Base-by-base conservation (phyloP, 2,113 vertebrate genomes). In the Thalassarche chlororhynchos region DNA sequence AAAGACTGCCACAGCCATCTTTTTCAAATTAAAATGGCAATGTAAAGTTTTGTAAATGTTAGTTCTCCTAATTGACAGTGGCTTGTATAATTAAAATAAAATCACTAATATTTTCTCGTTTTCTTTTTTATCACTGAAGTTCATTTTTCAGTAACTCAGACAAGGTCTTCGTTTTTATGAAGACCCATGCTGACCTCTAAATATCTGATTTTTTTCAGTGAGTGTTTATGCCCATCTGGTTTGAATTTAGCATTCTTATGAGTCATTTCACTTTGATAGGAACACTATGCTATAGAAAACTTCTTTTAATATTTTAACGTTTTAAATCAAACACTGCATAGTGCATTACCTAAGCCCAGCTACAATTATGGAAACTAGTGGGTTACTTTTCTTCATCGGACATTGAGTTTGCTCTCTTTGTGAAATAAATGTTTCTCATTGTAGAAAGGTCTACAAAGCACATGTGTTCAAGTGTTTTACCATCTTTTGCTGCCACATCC, bases 181-280 rank as follows among this genome's bases (percentile, higher is more conserved):
- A 98, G 98, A 98, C 98, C 98, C 96, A 95, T 42, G 77, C 88
- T 98, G 98, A 98, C 98, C 98, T 97, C 96, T 94, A 97, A 98
- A 98, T 98, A 98, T 98, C 97, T 96, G 97, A 98, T 95, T 98
- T 98, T 97, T 97, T 96, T 90, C 95, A 94, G 97, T 96, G 97
- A 98, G 96, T 98, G 97, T 98, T 98, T 98, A 97, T 98, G 97
- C 98, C 98, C 98, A 99, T 99, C 98, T 99, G 98, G 98, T 98
- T 99, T 98, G 98, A 98, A 98, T 98, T 98, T 98, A 98, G 92
- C 95, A 97, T 98, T 98, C 98, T 98, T 98, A 98, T 99, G 98
- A 99, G 98, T 98, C 98, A 99, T 98, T 98, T 98, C 98, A 97
- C 98, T 98, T 98, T 98, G 98, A 99, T 98, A 98, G 98, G 97